phyloP scores from a whole-genome alignment of 2,797 vertebrate species.

The Periophthalmus magnuspinnatus region DNA sequence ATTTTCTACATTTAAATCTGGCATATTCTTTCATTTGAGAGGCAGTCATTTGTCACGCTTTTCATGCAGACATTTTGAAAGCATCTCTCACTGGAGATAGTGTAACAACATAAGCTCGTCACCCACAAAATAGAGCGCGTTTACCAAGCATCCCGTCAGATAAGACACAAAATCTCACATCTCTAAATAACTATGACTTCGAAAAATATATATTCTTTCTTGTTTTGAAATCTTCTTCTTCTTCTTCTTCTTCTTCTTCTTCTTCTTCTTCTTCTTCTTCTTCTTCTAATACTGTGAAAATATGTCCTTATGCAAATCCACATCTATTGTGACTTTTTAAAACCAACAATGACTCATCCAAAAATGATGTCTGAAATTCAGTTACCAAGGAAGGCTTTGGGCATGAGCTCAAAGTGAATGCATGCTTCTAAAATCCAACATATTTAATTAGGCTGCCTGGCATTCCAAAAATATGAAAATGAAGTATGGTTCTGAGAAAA shows the following conservation, averaged over 20 bases:
- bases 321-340: conserved; percentile 62
- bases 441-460: conserved; percentile 47
- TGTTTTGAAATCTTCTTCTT: conserved; percentile 45
- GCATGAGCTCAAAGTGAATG: conserved; percentile 47
- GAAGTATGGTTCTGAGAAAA: conserved; percentile 28
- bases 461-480: conserved; percentile 41
- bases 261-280: no score
- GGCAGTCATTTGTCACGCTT: conserved; percentile 37
- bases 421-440: conserved; percentile 38
- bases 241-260: no score
- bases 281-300: conserved; percentile 38
- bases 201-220: conserved; percentile 42
- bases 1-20: conserved; percentile 21
- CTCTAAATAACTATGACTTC: conserved; percentile 35
- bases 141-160: conserved; percentile 24
- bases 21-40: conserved; percentile 32
- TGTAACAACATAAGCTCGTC: conserved; percentile 43
- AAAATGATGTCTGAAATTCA: conserved; percentile 54
- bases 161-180: conserved; percentile 14
- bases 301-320: conserved; percentile 58
- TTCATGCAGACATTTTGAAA: conserved; percentile 39
- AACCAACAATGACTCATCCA: conserved; percentile 62
- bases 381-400: conserved; percentile 55
- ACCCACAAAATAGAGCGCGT: conserved; percentile 24
- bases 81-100: conserved; percentile 41